phyloP scores from a whole-genome alignment of 1,140 invertebrate genomes.

The Acyrthosiphon pisum region DNA sequence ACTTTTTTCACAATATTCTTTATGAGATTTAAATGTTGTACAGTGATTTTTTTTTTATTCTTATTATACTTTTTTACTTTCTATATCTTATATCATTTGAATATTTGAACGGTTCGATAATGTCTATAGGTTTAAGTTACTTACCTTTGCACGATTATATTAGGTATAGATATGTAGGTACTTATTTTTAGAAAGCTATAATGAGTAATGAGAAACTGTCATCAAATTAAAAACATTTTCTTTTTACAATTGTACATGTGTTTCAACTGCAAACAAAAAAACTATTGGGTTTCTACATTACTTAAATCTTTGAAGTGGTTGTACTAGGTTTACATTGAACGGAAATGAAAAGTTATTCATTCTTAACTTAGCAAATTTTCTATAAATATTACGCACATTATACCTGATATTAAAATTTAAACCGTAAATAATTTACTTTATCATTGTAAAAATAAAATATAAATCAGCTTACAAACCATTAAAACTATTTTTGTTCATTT shows the following conservation, averaged over 20 bases:
- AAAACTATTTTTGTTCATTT: neutral
- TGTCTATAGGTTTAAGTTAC: neutral
- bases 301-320: slow-evolving; percentile 4
- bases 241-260: neutral
- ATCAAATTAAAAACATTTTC: neutral
- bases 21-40: neutral
- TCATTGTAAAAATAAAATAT: neutral
- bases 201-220: neutral
- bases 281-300: neutral
- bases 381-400: neutral
- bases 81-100: neutral
- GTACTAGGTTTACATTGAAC: neutral
- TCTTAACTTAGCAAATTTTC: neutral
- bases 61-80: neutral
- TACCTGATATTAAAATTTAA: neutral
- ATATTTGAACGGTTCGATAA: neutral
- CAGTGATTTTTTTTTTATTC: neutral
- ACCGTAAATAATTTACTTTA: neutral
- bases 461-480: neutral
- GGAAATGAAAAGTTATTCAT: neutral
- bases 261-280: neutral
- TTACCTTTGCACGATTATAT: neutral
- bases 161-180: neutral
- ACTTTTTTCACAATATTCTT: neutral
- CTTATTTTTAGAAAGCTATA: neutral